Conservation (phyloP, 2,797 vertebrate genomes). For the Coranthus polyacanthus region DNA sequence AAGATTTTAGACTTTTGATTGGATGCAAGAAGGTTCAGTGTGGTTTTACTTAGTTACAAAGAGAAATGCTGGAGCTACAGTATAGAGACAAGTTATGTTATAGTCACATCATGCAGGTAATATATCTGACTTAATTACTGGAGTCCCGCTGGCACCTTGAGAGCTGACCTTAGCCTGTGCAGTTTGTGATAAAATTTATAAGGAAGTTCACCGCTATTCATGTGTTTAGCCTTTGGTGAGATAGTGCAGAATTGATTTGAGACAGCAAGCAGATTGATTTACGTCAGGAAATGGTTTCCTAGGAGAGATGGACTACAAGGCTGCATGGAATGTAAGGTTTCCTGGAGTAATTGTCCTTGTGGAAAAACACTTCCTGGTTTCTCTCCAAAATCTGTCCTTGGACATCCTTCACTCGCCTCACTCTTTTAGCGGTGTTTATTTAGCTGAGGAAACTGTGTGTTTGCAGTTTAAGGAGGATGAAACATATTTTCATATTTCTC, state of each 20-base stretch:
- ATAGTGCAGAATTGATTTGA: slow-evolving; percentile 39
- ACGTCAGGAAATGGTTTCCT: slow-evolving; percentile 69
- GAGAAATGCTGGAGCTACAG: not conserved
- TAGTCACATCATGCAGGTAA: not conserved
- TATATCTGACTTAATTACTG: not conserved
- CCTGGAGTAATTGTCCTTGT: slow-evolving; percentile 82
- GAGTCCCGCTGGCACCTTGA: not conserved
- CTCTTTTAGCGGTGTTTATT: slow-evolving; percentile 50
- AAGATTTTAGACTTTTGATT: slow-evolving; percentile 18
- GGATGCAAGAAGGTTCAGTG: slow-evolving; percentile 2
- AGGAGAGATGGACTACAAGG: slow-evolving; percentile 72
- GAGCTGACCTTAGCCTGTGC: slow-evolving; percentile 6
- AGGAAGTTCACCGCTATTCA: not conserved
- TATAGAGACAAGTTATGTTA: not conserved
- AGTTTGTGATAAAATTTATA: not conserved
- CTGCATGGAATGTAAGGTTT: slow-evolving; percentile 77
- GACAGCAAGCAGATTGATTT: slow-evolving; percentile 65
- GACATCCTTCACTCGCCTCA: slow-evolving; percentile 61
- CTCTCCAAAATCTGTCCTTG: slow-evolving; percentile 77
- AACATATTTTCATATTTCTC: slow-evolving; percentile 12
- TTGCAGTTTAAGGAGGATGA: slow-evolving; percentile 34
- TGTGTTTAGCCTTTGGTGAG: slow-evolving; percentile 6
- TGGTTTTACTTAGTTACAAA: not conserved
- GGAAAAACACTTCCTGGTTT: slow-evolving; percentile 84
- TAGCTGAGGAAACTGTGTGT: slow-evolving; percentile 30